Conservation (phyloP, 2,888 invertebrate genomes). For the Nomada ruficornis region DNA sequence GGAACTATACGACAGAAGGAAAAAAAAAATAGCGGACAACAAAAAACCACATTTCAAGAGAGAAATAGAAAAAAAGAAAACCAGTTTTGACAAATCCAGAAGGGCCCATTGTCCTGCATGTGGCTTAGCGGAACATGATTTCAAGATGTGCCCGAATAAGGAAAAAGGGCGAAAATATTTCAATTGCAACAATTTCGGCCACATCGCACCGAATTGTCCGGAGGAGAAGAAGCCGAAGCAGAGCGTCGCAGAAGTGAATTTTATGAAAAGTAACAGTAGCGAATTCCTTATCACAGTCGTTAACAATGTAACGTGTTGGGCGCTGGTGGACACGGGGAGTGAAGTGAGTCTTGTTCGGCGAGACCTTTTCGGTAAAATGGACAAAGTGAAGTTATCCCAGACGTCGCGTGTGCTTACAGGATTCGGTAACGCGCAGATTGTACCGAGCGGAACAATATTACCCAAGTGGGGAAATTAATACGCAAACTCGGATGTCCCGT, state of each 20-base stretch:
- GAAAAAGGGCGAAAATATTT: conserved; percentile 7
- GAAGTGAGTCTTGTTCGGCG: not conserved
- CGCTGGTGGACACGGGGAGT: conserved; percentile 12
- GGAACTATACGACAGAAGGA: not conserved
- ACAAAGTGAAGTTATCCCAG: not conserved
- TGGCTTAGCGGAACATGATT: not conserved
- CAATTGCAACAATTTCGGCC: conserved; percentile 2
- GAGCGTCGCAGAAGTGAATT: not conserved
- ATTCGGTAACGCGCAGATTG: not conserved
- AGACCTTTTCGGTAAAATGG: not conserved
- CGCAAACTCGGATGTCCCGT: no score
- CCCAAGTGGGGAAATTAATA: no score
- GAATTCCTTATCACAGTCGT: not conserved
- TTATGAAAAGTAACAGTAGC: not conserved
- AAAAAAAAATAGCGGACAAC: not conserved
- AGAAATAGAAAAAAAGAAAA: not conserved
- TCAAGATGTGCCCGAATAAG: not conserved
- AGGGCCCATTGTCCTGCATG: not conserved
- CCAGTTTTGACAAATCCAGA: not conserved
- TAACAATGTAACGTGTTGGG: not conserved
- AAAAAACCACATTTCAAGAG: not conserved
- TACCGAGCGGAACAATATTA: not conserved
- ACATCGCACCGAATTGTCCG: not conserved
- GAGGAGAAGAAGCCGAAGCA: not conserved
- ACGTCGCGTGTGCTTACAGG: not conserved